phyloP scores from a whole-genome alignment of 2,888 invertebrate genomes.

The Apamea sordens region DNA sequence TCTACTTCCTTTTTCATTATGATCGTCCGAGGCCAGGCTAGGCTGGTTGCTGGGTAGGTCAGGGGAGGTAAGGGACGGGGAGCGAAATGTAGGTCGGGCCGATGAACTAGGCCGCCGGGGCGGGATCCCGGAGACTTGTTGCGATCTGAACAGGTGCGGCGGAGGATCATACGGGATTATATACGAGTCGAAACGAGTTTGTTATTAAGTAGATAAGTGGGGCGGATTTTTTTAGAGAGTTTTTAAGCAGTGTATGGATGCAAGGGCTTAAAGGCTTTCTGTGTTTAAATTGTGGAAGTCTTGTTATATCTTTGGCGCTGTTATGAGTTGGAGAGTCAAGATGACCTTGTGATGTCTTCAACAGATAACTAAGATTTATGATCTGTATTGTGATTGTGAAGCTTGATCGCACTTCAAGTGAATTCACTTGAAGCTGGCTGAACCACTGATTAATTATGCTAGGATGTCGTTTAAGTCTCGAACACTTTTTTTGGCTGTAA shows the following conservation, averaged over 20 bases:
- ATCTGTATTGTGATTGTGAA: constrained; percentile 40
- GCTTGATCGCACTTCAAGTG: constrained; percentile 19
- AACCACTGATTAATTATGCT: constrained; percentile 48
- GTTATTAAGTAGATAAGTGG: constrained; percentile 67
- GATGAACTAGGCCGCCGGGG: constrained; percentile 77
- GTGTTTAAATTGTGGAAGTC: constrained; percentile 26
- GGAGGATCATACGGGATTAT: constrained; percentile 69
- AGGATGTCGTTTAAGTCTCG: background rate
- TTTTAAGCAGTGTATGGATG: constrained; percentile 55
- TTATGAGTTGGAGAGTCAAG: constrained; percentile 7
- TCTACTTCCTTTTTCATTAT: constrained; percentile 67
- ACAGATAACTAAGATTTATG: constrained; percentile 54
- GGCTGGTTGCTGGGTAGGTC: constrained; percentile 59
- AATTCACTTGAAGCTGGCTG: constrained; percentile 37
- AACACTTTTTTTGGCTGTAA: background rate
- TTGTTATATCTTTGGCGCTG: background rate
- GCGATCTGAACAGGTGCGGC: constrained; percentile 68
- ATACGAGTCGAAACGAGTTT: constrained; percentile 52
- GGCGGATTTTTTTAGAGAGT: constrained; percentile 56
- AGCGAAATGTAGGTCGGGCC: constrained; percentile 76
- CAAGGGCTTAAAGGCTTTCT: constrained; percentile 21
- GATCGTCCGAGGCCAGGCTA: constrained; percentile 57
- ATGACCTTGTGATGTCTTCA: constrained; percentile 52
- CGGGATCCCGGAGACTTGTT: constrained; percentile 66
- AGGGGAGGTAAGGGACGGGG: constrained; percentile 59